Evolutionary conservation across 1,140 invertebrate species (phyloP), one percentile per base, ranked within the genome.

Genomic region (Drosophila sucinea): DNA sequence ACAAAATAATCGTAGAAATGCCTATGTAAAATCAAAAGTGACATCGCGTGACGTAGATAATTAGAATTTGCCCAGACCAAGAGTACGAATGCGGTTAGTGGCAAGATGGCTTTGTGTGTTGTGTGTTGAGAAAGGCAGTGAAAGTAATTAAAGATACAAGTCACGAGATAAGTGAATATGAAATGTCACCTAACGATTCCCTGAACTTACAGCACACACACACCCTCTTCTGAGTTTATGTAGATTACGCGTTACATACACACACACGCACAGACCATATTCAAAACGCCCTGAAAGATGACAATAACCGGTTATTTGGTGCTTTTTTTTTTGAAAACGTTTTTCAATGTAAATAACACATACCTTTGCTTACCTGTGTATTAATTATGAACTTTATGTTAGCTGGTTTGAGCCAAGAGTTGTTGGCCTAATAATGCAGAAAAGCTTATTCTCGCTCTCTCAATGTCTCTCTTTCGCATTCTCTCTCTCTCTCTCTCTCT

Each of bases 381-480:
- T 76, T 74, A 77, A 74, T 74, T 77, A 74, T 70, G 67, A 51
- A 79, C 67, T 86, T 83, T 73, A 89, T 69, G 73, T 63, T 89
- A 73, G 70, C 77, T 76, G 76, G 63, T 70, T 51, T 68, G 30
- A 61, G 67, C 67, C 63, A 76, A 73, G 38, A 79, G 85, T 89
- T 69, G 80, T 89, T 89, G 84, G 84, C 84, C 84, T 89, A 89
- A 85, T 90, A 89, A 89, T 84, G 84, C 80, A 79, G 55, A 25
- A 67, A 58, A 62, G 70, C 73, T 75, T 66, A 23, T 44, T n/a
- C 4, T 30, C 2, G 8, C 35, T 38, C 35, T 38, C 35, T 38
- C 17, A 17, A 10, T 38, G 10, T 11, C 7, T 25, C 25, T 51
- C 25, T 51, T 23, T 51, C 44, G 7, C 3, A 8, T 23, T 25